phyloP scores from a whole-genome alignment of 92 coral and sea anemone genomes.

The Montipora capitata region DNA sequence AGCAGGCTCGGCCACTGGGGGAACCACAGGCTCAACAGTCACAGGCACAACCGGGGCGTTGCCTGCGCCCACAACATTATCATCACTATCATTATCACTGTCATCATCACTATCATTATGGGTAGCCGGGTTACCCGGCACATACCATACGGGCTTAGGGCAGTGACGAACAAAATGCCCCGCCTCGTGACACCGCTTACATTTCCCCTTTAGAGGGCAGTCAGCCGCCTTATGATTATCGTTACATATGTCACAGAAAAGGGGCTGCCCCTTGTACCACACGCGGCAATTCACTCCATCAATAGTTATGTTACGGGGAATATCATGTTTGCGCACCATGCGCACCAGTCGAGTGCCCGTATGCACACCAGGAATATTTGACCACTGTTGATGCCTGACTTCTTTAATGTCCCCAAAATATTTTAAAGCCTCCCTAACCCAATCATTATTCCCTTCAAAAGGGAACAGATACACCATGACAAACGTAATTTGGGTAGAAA shows the following conservation, averaged over 20 bases:
- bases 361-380: background rate
- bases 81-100: too few species aligned
- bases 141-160: background rate
- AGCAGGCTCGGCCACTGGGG: too few species aligned
- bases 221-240: background rate
- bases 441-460: too few species aligned
- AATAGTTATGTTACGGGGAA: background rate
- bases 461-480: too few species aligned
- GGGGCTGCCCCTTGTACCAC: conserved; percentile 22
- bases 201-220: background rate
- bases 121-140: too few species aligned
- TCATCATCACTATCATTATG: too few species aligned
- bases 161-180: conserved; percentile 5
- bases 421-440: background rate
- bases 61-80: too few species aligned
- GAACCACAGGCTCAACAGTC: too few species aligned
- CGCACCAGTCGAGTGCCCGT: background rate
- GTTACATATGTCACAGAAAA: background rate
- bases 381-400: background rate
- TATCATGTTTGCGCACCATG: background rate
- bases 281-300: background rate
- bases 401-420: background rate
- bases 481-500: too few species aligned
- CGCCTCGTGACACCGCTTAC: background rate
- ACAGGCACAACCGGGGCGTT: too few species aligned